These are phyloP conservation scores for Mormyrus lacerda DNA, from an alignment of 2,113 vertebrate genomes.

Conservation along the genomic window DNA sequence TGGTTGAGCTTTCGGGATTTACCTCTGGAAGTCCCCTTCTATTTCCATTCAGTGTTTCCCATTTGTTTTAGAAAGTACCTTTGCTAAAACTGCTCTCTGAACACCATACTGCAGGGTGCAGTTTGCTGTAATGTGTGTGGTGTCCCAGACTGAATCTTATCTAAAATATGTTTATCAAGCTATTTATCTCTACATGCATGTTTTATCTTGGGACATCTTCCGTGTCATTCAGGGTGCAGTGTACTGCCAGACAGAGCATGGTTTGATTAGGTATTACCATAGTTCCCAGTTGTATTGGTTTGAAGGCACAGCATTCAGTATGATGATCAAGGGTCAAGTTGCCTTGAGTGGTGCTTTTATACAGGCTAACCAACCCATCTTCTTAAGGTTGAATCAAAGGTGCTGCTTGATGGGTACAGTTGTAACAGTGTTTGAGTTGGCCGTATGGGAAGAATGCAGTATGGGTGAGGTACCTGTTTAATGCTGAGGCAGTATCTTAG, in stretches of 20 bases:
- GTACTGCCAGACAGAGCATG: background rate
- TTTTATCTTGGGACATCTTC: background rate
- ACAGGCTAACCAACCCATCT: background rate
- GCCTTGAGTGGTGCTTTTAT: background rate
- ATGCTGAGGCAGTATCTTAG: background rate
- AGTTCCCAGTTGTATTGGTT: background rate
- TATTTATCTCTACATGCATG: background rate
- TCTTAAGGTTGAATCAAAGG: background rate
- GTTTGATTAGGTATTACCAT: background rate
- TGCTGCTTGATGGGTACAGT: background rate
- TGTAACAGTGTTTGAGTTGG: background rate
- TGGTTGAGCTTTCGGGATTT: background rate
- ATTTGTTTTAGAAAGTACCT: background rate
- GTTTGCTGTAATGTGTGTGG: background rate
- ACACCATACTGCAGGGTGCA: background rate
- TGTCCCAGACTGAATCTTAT: background rate
- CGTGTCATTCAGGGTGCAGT: background rate
- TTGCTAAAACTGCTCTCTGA: background rate
- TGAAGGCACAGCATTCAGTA: background rate
- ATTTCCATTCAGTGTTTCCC: background rate
- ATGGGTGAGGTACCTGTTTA: background rate
- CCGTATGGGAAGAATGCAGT: background rate
- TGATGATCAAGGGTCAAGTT: background rate
- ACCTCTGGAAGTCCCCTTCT: background rate
- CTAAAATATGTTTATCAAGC: background rate